Evolutionary conservation across 53 echinoderm and acorn worm species (phyloP).

Genomic region (Holothuria scabra): DNA sequence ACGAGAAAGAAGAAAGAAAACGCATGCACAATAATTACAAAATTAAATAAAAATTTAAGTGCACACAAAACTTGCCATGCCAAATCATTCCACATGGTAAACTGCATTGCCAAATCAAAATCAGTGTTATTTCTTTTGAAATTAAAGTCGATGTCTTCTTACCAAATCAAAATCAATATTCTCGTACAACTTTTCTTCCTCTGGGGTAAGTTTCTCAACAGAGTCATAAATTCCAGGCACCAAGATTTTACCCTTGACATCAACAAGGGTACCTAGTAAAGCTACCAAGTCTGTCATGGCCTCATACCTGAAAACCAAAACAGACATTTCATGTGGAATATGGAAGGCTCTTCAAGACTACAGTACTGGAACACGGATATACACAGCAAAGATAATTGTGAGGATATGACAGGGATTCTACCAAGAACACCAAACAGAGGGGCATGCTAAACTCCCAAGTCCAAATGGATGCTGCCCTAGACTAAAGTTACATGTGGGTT

Average conservation of each 20-base stretch:
- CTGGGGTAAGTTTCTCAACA: slow-evolving; percentile 69
- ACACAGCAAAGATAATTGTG: no score
- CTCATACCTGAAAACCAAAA: slow-evolving; percentile 70
- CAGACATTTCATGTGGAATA: no score
- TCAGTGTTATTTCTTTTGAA: no score
- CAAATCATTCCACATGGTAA: neutral
- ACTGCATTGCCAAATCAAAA: no score
- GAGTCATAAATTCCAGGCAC: slow-evolving; percentile 87
- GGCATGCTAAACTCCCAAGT: no score
- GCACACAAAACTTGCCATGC: neutral
- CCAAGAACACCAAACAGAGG: no score
- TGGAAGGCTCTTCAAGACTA: no score
- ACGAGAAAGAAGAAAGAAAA: neutral
- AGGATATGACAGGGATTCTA: no score
- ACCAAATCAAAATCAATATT: slow-evolving; percentile 88
- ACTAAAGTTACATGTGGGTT: no score
- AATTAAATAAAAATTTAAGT: neutral
- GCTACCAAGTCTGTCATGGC: slow-evolving; percentile 87
- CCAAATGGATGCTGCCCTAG: no score
- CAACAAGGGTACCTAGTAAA: slow-evolving; percentile 77
- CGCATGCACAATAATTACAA: neutral
- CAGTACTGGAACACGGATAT: no score
- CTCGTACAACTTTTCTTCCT: slow-evolving; percentile 78
- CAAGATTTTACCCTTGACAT: slow-evolving; percentile 81
- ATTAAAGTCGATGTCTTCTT: neutral